Base-by-base conservation (phyloP, 2,888 invertebrate genomes). In the Nipponacmea schrenckii region DNA sequence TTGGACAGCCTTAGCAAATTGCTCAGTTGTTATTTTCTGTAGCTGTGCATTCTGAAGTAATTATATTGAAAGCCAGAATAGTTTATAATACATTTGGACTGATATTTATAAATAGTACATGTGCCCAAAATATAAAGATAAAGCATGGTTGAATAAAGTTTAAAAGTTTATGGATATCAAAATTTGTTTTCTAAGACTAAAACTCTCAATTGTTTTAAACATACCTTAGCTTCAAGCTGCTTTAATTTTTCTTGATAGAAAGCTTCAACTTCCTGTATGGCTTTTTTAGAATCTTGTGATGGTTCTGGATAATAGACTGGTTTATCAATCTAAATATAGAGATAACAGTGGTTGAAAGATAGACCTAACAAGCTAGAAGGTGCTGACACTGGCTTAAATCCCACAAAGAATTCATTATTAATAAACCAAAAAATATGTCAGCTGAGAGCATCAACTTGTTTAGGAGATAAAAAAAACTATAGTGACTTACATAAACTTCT, bases 1-100 rank as follows among this genome's bases (percentile, higher is more conserved):
- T 64, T 84, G 76, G 14, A 86, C 84, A 63, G 85, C 84, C 64
- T 79, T 75, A 8, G 82, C 80, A 81, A 86, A 86, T 71, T 86
- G 81, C 63, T 83, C 81, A 67, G 78, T 80, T 31, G 80, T 81
- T 24, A 80, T 77, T 68, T 79, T 77, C 62, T 82, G 78, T 24
- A 82, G 73, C 20, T 80, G 72, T 15, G 79, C 75, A 80, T 82
- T 83, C 86, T 86, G 78, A 20, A 81, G 79, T 46, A 70, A 20
- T 68, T 44, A 69, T 15, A 45, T 1, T 44, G 1, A 48, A 39
- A 39, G 2, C 39, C 1, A 39, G 39, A 8, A 8, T 31, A 5
- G 31, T 31, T 31, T 5, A 31, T 31, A 31, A 31, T 39, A 5
- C 4, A 39, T 31, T 39, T 10, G 4, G 10, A 39, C 10, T 39